phyloP scores from a whole-genome alignment of 2,888 invertebrate genomes.

The Clunio marinus region DNA sequence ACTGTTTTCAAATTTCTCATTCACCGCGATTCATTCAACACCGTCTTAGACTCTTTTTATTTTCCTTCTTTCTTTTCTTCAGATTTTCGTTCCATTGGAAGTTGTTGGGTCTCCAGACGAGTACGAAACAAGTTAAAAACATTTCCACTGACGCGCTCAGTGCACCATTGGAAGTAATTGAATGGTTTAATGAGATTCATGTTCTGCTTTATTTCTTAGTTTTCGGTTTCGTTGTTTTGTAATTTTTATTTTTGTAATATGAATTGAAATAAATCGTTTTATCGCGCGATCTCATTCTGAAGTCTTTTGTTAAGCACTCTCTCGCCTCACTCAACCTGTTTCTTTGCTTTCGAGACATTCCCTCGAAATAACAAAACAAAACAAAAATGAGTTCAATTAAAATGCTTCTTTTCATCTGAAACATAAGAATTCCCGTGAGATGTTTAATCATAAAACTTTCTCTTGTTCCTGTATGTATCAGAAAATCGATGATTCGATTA shows the following conservation, averaged over 20 bases:
- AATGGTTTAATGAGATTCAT: slow-evolving; percentile 27
- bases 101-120: slow-evolving; percentile 48
- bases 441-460: slow-evolving; percentile 17
- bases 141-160: slow-evolving; percentile 24
- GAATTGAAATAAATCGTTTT: neutral
- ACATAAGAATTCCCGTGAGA: neutral
- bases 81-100: slow-evolving; percentile 44
- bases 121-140: slow-evolving; percentile 45
- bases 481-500: neutral
- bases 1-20: slow-evolving; percentile 35
- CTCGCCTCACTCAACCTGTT: neutral
- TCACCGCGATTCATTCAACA: slow-evolving; percentile 11
- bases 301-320: neutral
- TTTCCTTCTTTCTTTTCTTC: slow-evolving; percentile 41
- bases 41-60: slow-evolving; percentile 23
- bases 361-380: neutral
- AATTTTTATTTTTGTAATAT: slow-evolving; percentile 5
- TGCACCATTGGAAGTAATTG: slow-evolving; percentile 38
- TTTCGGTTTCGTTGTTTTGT: too few species aligned
- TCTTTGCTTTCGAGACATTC: neutral
- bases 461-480: neutral
- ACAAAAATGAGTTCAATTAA: slow-evolving; percentile 17
- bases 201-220: slow-evolving; percentile 20
- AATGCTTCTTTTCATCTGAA: neutral
- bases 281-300: slow-evolving; percentile 8